Percentiles rank a stretch among this genome's conserved stretches.
Evolutionary conservation across 2,113 vertebrate species (phyloP).

Genomic region (Psammodynastes pulverulentus): DNA sequence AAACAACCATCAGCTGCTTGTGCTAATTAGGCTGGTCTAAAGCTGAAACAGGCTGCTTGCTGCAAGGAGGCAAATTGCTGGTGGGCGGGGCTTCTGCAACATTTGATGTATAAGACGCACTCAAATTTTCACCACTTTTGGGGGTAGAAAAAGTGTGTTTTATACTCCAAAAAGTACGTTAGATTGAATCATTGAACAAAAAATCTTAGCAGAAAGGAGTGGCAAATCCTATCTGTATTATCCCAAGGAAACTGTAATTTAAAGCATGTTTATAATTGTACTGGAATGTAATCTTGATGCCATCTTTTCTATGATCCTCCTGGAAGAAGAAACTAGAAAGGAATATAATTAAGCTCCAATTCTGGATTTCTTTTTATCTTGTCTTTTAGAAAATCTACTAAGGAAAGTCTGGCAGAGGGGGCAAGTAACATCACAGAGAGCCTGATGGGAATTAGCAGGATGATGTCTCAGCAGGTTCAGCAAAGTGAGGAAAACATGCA

Average conservation of each 20-base stretch:
- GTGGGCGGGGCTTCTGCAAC: too few species aligned
- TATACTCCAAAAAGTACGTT: too few species aligned
- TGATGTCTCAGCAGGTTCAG: conserved; percentile 96
- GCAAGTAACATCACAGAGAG: conserved; percentile 89
- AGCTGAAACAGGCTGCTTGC: too few species aligned
- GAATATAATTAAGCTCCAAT: neutral
- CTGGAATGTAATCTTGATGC: neutral
- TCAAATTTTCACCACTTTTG: too few species aligned
- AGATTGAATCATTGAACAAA: neutral
- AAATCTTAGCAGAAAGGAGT: neutral
- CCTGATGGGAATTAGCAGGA: conserved; percentile 92
- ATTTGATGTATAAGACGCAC: too few species aligned
- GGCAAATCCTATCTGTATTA: neutral
- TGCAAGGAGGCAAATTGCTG: too few species aligned
- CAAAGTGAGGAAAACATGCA: conserved; percentile 91
- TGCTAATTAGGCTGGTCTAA: too few species aligned
- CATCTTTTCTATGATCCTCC: neutral
- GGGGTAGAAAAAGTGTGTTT: too few species aligned
- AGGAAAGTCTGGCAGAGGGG: conserved; percentile 86
- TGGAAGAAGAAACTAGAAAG: neutral
- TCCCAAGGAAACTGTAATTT: neutral
- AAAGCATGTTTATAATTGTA: neutral
- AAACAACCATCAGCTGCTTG: too few species aligned
- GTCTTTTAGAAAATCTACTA: conserved; percentile 78
- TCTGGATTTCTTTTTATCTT: conserved; percentile 8